phyloP scores from a whole-genome alignment of 37 sponge, comb jelly and placozoan species.

The Ephydatia muelleri region DNA sequence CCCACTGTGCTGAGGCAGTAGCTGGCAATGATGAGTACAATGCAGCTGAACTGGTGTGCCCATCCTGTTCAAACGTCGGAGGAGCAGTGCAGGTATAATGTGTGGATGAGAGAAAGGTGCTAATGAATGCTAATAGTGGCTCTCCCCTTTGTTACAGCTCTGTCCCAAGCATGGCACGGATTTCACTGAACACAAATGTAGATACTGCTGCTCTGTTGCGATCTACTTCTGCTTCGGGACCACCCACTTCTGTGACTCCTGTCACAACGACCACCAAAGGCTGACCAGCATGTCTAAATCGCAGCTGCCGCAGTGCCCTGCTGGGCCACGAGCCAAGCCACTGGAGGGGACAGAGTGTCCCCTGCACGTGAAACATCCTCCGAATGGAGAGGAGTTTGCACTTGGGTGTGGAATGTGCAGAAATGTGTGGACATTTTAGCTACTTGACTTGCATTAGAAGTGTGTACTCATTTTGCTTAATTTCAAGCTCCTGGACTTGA shows the following conservation, averaged over 20 bases:
- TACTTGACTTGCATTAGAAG: too few species aligned
- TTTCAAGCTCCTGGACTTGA: too few species aligned
- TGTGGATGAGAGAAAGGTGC: too few species aligned
- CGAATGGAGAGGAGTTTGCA: slow-evolving; percentile 98
- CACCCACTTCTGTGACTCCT: slow-evolving; percentile 96
- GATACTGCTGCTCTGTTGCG: slow-evolving; percentile 97
- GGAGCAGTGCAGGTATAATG: slow-evolving; percentile 53
- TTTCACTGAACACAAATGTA: slow-evolving; percentile 96
- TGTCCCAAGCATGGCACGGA: slow-evolving; percentile 98
- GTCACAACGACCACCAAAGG: slow-evolving; percentile 95
- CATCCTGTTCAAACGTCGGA: slow-evolving; percentile 86
- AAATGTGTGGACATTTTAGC: slow-evolving; percentile 93
- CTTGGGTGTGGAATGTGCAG: slow-evolving; percentile 96
- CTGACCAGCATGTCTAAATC: slow-evolving; percentile 81
- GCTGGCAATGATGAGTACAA: slow-evolving; percentile 89
- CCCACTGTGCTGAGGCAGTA: slow-evolving; percentile 74
- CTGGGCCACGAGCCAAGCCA: slow-evolving; percentile 87
- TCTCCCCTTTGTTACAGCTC: slow-evolving; percentile 41
- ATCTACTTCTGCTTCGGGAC: slow-evolving; percentile 97
- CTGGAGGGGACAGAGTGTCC: slow-evolving; percentile 94
- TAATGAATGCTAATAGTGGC: too few species aligned
- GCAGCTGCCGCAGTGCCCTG: slow-evolving; percentile 93
- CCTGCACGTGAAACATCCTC: slow-evolving; percentile 92
- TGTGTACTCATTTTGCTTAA: too few species aligned
- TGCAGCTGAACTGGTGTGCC: slow-evolving; percentile 94